phyloP scores from a whole-genome alignment of 2,888 invertebrate species.

The Drosophila colorata region DNA sequence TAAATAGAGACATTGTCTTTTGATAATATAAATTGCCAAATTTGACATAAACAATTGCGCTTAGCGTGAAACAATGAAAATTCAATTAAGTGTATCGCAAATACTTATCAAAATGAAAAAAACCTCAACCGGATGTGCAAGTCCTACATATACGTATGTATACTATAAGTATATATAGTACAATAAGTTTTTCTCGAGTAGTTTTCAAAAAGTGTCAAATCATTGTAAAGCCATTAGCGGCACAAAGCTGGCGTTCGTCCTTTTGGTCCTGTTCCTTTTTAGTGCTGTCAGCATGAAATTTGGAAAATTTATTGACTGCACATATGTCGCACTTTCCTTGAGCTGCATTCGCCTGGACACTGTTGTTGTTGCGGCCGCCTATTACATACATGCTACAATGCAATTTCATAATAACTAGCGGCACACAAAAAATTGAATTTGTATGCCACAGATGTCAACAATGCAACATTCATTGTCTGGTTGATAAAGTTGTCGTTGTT shows the following conservation, averaged over 20 bases:
- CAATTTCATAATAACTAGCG: slow-evolving; percentile 31
- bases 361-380: slow-evolving; percentile 23
- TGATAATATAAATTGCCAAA: slow-evolving; percentile 58
- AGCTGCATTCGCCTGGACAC: slow-evolving; percentile 27
- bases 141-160: background rate
- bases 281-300: slow-evolving; percentile 79
- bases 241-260: slow-evolving; percentile 36
- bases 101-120: slow-evolving; percentile 30
- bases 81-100: slow-evolving; percentile 59
- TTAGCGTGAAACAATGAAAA: slow-evolving; percentile 69
- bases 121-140: no score
- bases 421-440: slow-evolving; percentile 68
- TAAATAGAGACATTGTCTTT: slow-evolving; percentile 52
- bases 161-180: background rate
- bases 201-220: slow-evolving; percentile 55
- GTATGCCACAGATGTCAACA: slow-evolving; percentile 72
- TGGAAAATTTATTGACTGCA: slow-evolving; percentile 80
- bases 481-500: slow-evolving; percentile 61
- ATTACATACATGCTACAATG: slow-evolving; percentile 26
- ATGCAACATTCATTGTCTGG: slow-evolving; percentile 12
- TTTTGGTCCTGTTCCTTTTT: slow-evolving; percentile 44
- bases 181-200: slow-evolving; percentile 10
- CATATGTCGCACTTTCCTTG: slow-evolving; percentile 77
- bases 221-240: slow-evolving; percentile 78
- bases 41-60: slow-evolving; percentile 67